Base-by-base conservation (phyloP, 1,140 invertebrate genomes). In the Papilio xuthus region DNA sequence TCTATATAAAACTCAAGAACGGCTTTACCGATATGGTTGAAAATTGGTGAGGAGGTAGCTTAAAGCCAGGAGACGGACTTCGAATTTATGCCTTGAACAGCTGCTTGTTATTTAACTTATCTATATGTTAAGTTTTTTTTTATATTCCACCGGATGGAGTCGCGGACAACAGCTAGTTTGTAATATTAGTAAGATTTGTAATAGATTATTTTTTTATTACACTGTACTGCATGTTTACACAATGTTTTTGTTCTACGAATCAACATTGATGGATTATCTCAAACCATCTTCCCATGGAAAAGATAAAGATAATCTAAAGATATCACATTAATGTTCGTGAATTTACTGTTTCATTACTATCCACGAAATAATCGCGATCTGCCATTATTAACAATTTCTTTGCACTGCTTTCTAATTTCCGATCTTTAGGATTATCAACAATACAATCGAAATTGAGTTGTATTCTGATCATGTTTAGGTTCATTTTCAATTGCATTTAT, bases 351-450 rank as follows among this genome's bases (percentile, higher is more conserved):
- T 76, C 74, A 76, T 76, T 75, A 76, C 15, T 20, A 76, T 76
- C 37, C 20, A 63, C 53, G 32, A 76, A 76, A 84, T 89, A 85
- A 88, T 84, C 88, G 83, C 84, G 81, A 88, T 89, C 83, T 87
- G 77, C 83, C 77, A 85, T 88, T 88, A 88, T 88, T 89, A 91
- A 89, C 86, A 92, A 89, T 91, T 88, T 87, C 86, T 84, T 88
- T 82, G 80, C 80, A 84, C 79, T 82, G 83, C 89, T 93, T 91
- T 92, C 89, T 90, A 91, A 87, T 84, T 84, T 82, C 82, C 82
- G 80, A 83, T 82, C 82, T 80, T 72, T 75, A 85, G 79, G 80
- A 85, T 86, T 87, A 83, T 85, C 42, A 74, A 56, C 12, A 0
- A 18, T n/a, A 9, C 73, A 47, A 81, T 67, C 20, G 8, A 85